phyloP scores from a whole-genome alignment of 2,797 vertebrate species.

The Myotis vivesi region DNA sequence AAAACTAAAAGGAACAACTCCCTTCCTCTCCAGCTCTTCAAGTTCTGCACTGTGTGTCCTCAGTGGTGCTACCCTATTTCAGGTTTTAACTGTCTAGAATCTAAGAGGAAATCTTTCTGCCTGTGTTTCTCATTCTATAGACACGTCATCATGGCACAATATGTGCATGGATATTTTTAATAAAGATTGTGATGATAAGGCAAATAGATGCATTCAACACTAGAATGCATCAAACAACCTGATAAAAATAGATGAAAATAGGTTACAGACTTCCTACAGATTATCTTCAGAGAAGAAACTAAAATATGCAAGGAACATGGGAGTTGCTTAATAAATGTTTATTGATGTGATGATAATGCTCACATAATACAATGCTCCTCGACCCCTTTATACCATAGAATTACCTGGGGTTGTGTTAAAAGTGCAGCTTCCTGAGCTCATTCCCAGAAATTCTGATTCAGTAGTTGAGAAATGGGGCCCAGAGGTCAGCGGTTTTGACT shows the following conservation, averaged over 20 bases:
- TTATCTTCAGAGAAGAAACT: not conserved
- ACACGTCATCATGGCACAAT: not conserved
- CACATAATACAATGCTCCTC: not conserved
- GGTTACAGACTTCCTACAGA: not conserved
- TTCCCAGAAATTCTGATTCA: not conserved
- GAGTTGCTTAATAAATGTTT: not conserved
- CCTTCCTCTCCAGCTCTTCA: slow-evolving; percentile 18
- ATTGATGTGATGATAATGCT: not conserved
- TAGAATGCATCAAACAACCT: slow-evolving; percentile 1
- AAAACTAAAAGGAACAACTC: slow-evolving; percentile 44
- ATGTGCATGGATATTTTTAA: slow-evolving; percentile 12
- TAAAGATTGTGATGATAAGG: slow-evolving; percentile 30
- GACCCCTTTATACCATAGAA: not conserved
- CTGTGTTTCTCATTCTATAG: slow-evolving; percentile 31
- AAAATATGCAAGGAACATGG: not conserved
- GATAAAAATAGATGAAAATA: not conserved
- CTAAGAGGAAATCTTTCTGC: slow-evolving; percentile 35
- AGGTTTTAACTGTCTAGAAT: slow-evolving; percentile 27
- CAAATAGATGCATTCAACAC: not conserved
- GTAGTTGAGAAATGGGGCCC: not conserved
- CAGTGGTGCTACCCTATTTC: not conserved
- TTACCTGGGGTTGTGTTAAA: not conserved
- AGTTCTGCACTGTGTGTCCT: not conserved
- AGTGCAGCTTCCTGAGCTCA: not conserved
- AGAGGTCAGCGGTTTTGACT: not conserved